Conservation (phyloP, 2,113 vertebrate species). For the Condylura cristata region DNA sequence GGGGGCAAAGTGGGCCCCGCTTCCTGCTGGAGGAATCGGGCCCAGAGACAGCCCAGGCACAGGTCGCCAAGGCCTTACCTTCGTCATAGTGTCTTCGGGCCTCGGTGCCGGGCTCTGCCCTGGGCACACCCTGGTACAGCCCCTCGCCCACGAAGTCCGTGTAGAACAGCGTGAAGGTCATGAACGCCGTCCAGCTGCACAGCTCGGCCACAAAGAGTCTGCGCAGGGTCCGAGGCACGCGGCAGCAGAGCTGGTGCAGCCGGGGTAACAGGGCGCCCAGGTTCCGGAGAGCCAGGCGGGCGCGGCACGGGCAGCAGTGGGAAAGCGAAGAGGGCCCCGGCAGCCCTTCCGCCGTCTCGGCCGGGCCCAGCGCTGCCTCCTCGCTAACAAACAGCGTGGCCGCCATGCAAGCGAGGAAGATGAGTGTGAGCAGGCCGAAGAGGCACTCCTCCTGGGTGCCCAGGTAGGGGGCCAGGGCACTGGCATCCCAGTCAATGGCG, state of each 20-base stretch:
- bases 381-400: conserved; percentile 89
- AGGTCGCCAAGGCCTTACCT: conserved; percentile 88
- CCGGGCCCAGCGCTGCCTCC: conserved; percentile 67
- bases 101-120: conserved; percentile 87
- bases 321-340: rapidly evolving
- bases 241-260: conserved; percentile 85
- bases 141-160: conserved; percentile 92
- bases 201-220: conserved; percentile 91
- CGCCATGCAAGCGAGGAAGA: conserved; percentile 88
- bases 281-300: conserved; percentile 63
- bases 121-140: conserved; percentile 90
- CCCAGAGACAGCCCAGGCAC: too few relatives aligned
- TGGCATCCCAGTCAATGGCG: conserved; percentile 89
- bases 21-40: rapidly evolving
- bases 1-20: background rate
- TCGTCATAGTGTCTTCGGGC: conserved; percentile 90
- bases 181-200: conserved; percentile 93
- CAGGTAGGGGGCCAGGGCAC: conserved; percentile 85
- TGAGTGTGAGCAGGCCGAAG: conserved; percentile 88
- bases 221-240: conserved; percentile 86
- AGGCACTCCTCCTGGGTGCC: conserved; percentile 91
- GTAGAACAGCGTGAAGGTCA: conserved; percentile 94
- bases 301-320: conserved; percentile 73
- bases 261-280: conserved; percentile 82
- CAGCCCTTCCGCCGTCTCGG: background rate